A percentile compares a stretch with the other conserved stretches of the same genome.
Conservation (phyloP, 2,888 invertebrate species). For the Aphidius colemani region DNA sequence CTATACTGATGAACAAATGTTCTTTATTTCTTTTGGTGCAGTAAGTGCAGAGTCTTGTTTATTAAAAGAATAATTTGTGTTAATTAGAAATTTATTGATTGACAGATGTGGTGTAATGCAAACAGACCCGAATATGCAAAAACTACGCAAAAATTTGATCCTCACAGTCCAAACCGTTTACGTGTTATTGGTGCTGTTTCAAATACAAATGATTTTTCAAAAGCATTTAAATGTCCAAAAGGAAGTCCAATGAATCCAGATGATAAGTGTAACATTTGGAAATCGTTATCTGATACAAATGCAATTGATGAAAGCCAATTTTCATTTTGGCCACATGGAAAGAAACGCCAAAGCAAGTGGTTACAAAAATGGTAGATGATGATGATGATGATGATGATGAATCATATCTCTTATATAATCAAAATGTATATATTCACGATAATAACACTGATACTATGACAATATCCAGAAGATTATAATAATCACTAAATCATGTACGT, state of each 20-base stretch:
- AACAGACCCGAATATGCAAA: conserved; percentile 3
- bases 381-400: no score
- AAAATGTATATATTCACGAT: no score
- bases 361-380: no score
- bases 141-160: not conserved
- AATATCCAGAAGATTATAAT: no score
- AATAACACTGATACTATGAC: no score
- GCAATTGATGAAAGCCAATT: no score
- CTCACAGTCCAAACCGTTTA: conserved; percentile 26
- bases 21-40: conserved; percentile 67
- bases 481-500: no score
- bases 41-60: conserved; percentile 6
- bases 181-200: conserved; percentile 31
- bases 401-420: no score
- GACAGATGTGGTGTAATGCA: conserved; percentile 15
- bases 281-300: no score
- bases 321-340: no score
- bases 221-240: conserved; percentile 29
- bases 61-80: not conserved
- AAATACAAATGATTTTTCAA: conserved; percentile 30
- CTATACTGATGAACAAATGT: conserved; percentile 71
- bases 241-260: conserved; percentile 32
- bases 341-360: no score
- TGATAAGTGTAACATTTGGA: conserved; percentile 33
- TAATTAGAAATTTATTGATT: no score